Evolutionary conservation across 2,113 vertebrate species (phyloP), one percentile per base, ranked within the genome.

Genomic region (Athene cunicularia): DNA sequence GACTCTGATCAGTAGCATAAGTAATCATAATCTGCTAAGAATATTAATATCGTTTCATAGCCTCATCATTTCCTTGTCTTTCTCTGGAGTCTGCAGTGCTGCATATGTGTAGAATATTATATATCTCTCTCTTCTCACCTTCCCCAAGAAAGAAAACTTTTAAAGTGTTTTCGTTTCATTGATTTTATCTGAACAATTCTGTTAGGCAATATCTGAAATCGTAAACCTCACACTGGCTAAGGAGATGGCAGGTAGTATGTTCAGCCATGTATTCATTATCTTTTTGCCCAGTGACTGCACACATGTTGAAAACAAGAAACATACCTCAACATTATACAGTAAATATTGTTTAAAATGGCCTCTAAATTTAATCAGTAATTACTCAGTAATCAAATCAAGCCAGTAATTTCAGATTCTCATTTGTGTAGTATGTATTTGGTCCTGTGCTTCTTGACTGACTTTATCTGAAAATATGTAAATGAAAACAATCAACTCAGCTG

Each of bases 41-140:
- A 30, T 55, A 84, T 32, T 66, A 47, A 22, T 9, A 49, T 23
- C 7, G 43, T 35, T 84, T 37, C 2, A 71, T 0, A 0, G 2
- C 0, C 0, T 45, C n/a, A 70, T 55, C 1, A 56, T 64, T 87
- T 68, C 17, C 86, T 82, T 52, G 3, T 43, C 43, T 74, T 94
- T 37, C 39, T 77, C 30, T 83, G n/a, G 20, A 75, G 15, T 41
- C 24, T 85, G 6, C 19, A 81, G 5, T 71, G 32, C 8, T 53
- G 10, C 9, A 45, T 41, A 41, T 0, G 0, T 13, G 5, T 75
- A 16, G 7, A 87, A 79, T 59, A 35, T 30, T 35, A 37, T 27
- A 68, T 23, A 73, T 15, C 0, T 2, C 2, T 30, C 3, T 20
- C 9, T 43, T 71, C 26, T 66, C 67, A 24, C 18, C 8, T 80